A percentile compares a stretch with the other conserved stretches of the same genome.
Conservation (phyloP, 2,888 invertebrate species). For the Venusia cambrica region DNA sequence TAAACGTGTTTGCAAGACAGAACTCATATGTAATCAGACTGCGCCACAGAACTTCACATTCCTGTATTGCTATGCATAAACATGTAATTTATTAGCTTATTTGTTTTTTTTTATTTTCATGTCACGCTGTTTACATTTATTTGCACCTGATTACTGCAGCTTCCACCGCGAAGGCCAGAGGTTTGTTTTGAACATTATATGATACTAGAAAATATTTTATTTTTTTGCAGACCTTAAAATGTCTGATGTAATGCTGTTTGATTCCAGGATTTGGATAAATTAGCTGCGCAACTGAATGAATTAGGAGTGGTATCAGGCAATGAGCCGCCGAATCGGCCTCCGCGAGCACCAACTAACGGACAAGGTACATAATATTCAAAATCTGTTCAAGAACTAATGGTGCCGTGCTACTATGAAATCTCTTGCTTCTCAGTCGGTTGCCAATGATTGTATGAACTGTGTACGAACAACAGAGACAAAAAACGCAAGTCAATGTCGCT, state of each 20-base stretch:
- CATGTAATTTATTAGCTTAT: conserved; percentile 55
- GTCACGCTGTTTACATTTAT: conserved; percentile 76
- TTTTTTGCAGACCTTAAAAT: conserved; percentile 20
- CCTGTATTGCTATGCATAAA: conserved; percentile 2
- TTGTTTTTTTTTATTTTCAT: conserved; percentile 74
- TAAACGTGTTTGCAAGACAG: no score
- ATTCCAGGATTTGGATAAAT: conserved; percentile 95
- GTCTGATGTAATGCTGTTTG: conserved; percentile 7
- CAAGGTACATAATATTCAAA: no score
- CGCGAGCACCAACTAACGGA: conserved; percentile 70
- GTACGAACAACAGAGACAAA: no score
- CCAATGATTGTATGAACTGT: no score
- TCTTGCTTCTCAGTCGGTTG: no score
- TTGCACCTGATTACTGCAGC: conserved; percentile 82
- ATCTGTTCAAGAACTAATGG: no score
- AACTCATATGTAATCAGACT: no score
- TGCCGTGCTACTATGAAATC: no score
- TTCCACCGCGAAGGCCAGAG: conserved; percentile 94
- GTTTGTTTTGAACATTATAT: conserved; percentile 80
- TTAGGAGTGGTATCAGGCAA: conserved; percentile 90
- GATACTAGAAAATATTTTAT: conserved; percentile 23
- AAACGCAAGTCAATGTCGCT: no score
- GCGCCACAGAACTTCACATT: no score
- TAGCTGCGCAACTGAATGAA: conserved; percentile 97
- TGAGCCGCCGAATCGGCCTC: conserved; percentile 82